These are phyloP conservation scores for Microcebus jonahi DNA, from an alignment of 2,113 vertebrate genomes.

Conservation along the genomic window DNA sequence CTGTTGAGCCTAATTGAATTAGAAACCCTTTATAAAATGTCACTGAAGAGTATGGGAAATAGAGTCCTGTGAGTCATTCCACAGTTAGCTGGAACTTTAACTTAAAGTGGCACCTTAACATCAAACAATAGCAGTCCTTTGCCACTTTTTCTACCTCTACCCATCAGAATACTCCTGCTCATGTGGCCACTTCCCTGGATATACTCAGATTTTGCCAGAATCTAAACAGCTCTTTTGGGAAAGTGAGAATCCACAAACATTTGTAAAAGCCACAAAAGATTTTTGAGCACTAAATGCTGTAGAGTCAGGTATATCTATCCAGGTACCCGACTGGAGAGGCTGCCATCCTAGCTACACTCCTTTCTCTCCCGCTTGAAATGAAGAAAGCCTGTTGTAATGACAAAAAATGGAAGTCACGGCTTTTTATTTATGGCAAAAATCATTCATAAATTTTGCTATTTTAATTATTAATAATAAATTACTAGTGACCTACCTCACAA, in stretches of 20 bases:
- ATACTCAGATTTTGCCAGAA: neutral
- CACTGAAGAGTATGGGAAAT: neutral
- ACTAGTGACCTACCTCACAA: neutral
- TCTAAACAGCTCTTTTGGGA: neutral
- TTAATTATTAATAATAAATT: neutral
- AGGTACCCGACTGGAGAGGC: neutral
- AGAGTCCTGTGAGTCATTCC: neutral
- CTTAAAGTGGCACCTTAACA: accelerated
- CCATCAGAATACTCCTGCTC: too few relatives aligned
- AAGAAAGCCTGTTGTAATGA: neutral
- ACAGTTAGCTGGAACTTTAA: neutral
- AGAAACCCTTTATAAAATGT: neutral
- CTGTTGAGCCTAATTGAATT: neutral
- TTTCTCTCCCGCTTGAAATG: neutral
- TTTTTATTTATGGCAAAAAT: neutral
- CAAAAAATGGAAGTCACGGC: neutral
- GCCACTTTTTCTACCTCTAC: neutral
- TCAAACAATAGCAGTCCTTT: accelerated
- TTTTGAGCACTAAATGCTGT: neutral
- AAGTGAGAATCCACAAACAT: neutral
- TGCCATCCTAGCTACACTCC: neutral
- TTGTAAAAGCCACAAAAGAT: neutral
- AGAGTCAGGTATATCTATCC: neutral
- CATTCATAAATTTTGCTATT: neutral
- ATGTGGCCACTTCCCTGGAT: accelerated